A percentile compares a stretch with the other conserved stretches of the same genome.
Conservation (phyloP, 2,797 vertebrate genomes). For the Hypotaenidia philippensis region DNA sequence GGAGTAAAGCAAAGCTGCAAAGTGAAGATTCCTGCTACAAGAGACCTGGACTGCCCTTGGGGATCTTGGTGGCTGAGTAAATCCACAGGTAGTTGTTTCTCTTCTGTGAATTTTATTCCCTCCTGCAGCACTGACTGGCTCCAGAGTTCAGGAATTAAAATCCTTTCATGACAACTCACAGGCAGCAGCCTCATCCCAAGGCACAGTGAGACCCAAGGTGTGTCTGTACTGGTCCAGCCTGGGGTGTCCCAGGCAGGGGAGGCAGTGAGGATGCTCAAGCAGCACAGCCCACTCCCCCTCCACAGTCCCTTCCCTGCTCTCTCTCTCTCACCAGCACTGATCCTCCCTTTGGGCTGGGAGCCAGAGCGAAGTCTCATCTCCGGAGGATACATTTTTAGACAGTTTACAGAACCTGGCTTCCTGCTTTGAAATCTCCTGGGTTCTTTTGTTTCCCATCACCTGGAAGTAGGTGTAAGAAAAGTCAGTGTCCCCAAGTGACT, state of each 20-base stretch:
- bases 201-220: rapidly evolving
- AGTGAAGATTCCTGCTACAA: not conserved
- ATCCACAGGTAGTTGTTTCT: not conserved
- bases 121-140: rapidly evolving
- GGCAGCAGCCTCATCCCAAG: not conserved
- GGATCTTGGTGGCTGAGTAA: not conserved
- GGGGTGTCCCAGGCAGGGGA: not conserved
- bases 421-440: slow-evolving; percentile 31
- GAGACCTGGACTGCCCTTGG: not conserved
- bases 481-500: not conserved
- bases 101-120: not conserved
- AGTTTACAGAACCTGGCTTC: slow-evolving; percentile 62
- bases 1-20: not conserved
- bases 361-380: slow-evolving; percentile 37
- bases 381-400: slow-evolving; percentile 39
- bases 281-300: not conserved
- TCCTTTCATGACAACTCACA: rapidly evolving
- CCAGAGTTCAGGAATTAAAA: not conserved
- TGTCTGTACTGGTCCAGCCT: rapidly evolving
- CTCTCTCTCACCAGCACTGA: rapidly evolving
- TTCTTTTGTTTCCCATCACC: slow-evolving; percentile 44
- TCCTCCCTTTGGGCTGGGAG: not conserved
- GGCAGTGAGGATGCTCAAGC: rapidly evolving
- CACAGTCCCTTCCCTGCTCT: not conserved
- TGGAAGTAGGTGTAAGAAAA: slow-evolving; percentile 2